phyloP scores from a whole-genome alignment of 2,113 vertebrate species.

The Daphoenositta chrysoptera region DNA sequence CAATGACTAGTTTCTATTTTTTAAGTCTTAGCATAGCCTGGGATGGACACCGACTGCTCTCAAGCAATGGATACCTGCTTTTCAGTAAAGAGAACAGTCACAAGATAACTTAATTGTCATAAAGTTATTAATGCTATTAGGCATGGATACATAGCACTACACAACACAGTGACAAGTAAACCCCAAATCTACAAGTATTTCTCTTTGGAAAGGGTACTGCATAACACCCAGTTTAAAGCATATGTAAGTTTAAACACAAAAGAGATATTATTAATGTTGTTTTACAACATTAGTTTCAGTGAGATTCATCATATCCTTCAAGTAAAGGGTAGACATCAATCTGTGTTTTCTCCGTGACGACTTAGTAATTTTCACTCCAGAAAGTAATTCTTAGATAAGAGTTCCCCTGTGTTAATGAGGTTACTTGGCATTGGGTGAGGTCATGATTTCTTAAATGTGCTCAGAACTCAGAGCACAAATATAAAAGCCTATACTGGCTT shows the following conservation, averaged over 20 bases:
- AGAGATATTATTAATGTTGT: no score
- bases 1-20: not conserved
- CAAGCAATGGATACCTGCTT: not conserved
- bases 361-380: not conserved
- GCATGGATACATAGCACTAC: not conserved
- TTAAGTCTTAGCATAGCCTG: not conserved
- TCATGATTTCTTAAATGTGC: not conserved
- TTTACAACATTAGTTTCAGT: not conserved
- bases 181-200: fast-evolving
- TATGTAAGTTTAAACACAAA: not conserved
- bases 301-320: not conserved
- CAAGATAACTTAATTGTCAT: not conserved
- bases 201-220: not conserved
- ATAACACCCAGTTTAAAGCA: not conserved
- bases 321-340: not conserved
- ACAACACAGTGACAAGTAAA: not conserved
- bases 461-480: not conserved
- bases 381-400: not conserved
- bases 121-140: not conserved
- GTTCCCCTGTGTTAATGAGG: fast-evolving
- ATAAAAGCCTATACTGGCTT: not conserved
- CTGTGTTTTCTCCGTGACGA: not conserved
- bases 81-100: not conserved
- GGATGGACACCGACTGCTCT: not conserved
- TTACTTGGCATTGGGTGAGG: not conserved